Conservation (phyloP, 1,140 invertebrate genomes). For the Dinoponera quadriceps region DNA sequence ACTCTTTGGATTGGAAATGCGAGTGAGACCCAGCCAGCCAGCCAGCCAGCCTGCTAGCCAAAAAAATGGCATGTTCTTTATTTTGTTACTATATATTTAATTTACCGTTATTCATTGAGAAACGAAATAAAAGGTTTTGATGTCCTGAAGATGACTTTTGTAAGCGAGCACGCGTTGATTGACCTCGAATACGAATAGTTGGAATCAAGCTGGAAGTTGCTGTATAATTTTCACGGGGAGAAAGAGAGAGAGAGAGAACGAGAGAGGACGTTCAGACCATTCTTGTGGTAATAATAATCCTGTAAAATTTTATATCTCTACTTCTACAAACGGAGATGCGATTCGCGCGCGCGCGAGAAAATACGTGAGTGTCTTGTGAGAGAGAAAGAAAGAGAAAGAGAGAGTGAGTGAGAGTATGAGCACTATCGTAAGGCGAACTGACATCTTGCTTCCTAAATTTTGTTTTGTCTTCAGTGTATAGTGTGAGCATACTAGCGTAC, state of each 20-base stretch:
- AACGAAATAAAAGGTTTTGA: constrained; percentile 74
- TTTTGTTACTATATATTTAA: constrained; percentile 76
- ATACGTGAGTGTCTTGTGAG: constrained; percentile 13
- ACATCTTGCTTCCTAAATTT: constrained; percentile 70
- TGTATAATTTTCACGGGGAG: constrained; percentile 69
- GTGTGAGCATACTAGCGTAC: constrained; percentile 54
- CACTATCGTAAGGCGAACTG: constrained; percentile 18
- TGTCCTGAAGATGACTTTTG: constrained; percentile 70
- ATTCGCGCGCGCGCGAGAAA: neutral
- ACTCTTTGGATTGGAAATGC: constrained; percentile 71
- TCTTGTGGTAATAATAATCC: constrained; percentile 65
- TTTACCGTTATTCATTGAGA: constrained; percentile 72
- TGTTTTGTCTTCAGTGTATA: constrained; percentile 67
- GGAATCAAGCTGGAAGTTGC: constrained; percentile 60
- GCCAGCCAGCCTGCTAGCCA: too few species aligned
- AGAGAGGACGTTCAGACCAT: constrained; percentile 68
- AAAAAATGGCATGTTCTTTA: constrained; percentile 72
- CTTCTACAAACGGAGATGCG: constrained; percentile 62
- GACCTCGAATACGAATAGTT: constrained; percentile 36
- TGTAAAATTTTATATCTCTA: constrained; percentile 75
- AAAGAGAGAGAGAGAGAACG: too few species aligned
- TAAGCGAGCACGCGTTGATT: constrained; percentile 62
- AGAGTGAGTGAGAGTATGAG: neutral
- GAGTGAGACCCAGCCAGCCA: constrained; percentile 67
- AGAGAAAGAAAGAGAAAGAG: too few species aligned